phyloP scores from a whole-genome alignment of 2,797 vertebrate genomes.

The Zenarchopterus dispar region DNA sequence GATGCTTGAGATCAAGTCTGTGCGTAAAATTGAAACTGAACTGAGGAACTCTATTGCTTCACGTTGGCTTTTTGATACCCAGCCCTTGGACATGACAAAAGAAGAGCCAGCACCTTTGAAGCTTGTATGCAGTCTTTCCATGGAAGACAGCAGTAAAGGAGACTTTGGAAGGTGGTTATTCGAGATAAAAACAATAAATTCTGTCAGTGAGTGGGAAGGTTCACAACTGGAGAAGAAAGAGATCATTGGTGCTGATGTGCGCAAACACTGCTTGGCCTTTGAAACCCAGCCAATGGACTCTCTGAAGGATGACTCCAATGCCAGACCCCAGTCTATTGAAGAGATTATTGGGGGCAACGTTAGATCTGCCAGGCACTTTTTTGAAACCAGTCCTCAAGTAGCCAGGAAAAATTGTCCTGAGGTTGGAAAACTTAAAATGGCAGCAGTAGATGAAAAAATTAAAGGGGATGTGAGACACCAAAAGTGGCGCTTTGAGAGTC shows the following conservation, averaged over 20 bases:
- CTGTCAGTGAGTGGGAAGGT: slow-evolving; percentile 82
- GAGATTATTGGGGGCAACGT: slow-evolving; percentile 91
- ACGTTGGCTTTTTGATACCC: slow-evolving; percentile 88
- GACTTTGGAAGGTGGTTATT: slow-evolving; percentile 87
- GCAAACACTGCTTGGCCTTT: slow-evolving; percentile 90
- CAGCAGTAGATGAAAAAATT: slow-evolving; percentile 81
- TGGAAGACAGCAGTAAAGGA: slow-evolving; percentile 85
- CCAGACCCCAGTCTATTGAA: slow-evolving; percentile 74
- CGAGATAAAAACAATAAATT: slow-evolving; percentile 88
- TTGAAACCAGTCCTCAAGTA: slow-evolving; percentile 88
- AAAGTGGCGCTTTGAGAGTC: slow-evolving; percentile 91
- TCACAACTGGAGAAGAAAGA: slow-evolving; percentile 79
- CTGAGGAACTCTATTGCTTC: slow-evolving; percentile 86
- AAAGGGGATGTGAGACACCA: slow-evolving; percentile 91
- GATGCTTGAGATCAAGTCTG: slow-evolving; percentile 87
- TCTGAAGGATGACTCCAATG: slow-evolving; percentile 85
- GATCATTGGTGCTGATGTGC: slow-evolving; percentile 87
- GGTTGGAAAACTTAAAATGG: slow-evolving; percentile 87
- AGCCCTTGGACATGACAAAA: slow-evolving; percentile 83
- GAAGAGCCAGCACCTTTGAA: slow-evolving; percentile 82
- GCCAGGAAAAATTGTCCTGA: slow-evolving; percentile 83
- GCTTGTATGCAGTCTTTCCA: slow-evolving; percentile 86
- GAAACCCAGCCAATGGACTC: slow-evolving; percentile 90
- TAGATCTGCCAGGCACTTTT: slow-evolving; percentile 87
- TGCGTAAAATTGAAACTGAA: slow-evolving; percentile 88